Percentiles rank a stretch among this genome's conserved stretches.
phyloP scores from a whole-genome alignment of 2,888 invertebrate genomes.

The Drosophila algonquin region DNA sequence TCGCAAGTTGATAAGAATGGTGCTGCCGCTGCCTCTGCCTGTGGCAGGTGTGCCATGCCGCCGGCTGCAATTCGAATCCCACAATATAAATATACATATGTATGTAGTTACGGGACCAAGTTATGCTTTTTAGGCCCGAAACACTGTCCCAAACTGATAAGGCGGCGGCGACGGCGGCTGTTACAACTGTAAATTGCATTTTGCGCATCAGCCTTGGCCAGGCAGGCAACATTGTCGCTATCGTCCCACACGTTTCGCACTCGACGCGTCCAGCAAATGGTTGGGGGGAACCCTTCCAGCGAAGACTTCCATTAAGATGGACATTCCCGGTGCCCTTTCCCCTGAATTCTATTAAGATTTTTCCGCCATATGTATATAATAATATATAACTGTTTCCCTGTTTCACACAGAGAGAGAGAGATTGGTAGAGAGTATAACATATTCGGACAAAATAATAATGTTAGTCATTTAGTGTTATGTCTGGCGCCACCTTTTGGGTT shows the following conservation, averaged over 20 bases:
- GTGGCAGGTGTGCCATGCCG: conserved; percentile 20
- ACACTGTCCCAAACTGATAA: conserved; percentile 31
- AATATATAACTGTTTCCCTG: too few relatives aligned
- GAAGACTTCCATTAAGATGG: too few relatives aligned
- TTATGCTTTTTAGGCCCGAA: conserved; percentile 29
- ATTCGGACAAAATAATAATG: not conserved
- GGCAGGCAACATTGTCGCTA: conserved; percentile 32
- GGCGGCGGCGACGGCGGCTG: not conserved
- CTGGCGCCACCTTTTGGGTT: conserved; percentile 17
- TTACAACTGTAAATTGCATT: conserved; percentile 27
- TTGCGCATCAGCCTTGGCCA: conserved; percentile 28
- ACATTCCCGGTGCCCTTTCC: too few relatives aligned
- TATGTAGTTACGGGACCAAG: not conserved
- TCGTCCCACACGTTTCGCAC: conserved; percentile 1
- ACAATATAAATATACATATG: not conserved
- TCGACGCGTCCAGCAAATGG: not conserved
- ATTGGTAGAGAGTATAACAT: not conserved
- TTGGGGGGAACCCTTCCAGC: not conserved
- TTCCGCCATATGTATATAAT: too few relatives aligned
- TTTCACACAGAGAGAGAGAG: too few relatives aligned
- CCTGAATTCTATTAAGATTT: too few relatives aligned
- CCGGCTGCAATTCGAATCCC: conserved; percentile 15
- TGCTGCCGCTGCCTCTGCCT: not conserved
- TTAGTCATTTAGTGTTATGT: not conserved
- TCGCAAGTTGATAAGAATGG: not conserved